Conservation (phyloP, 2,797 vertebrate genomes). For the Notolepis coatsorum region DNA sequence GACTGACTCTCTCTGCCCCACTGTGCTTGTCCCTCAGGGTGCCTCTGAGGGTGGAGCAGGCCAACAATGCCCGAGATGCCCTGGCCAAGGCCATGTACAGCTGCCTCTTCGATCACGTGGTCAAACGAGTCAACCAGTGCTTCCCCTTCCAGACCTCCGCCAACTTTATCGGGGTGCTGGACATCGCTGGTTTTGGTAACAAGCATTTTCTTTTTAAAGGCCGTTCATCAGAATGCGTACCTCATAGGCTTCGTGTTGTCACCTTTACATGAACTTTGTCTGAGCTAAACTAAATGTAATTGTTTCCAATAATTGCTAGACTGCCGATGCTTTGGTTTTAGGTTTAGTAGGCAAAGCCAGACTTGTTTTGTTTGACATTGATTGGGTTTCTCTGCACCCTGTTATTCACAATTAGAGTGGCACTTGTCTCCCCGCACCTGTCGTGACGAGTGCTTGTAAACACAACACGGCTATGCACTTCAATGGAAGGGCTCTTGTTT, state of each 20-base stretch:
- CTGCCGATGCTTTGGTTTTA: no score
- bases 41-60: constrained; percentile 98
- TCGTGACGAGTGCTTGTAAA: not conserved
- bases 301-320: no score
- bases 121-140: constrained; percentile 97
- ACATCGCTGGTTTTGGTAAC: constrained; percentile 98
- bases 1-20: constrained; percentile 65
- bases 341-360: not conserved
- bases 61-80: constrained; percentile 96
- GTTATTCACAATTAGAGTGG: not conserved
- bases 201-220: not conserved
- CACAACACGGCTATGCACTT: constrained; percentile 16
- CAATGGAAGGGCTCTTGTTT: constrained; percentile 30
- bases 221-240: not conserved
- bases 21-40: constrained; percentile 83
- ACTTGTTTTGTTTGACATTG: not conserved
- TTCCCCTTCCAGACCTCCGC: constrained; percentile 95
- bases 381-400: not conserved
- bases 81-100: constrained; percentile 97
- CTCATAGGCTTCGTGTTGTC: not conserved
- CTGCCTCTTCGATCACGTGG: constrained; percentile 97
- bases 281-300: no score
- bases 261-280: no score
- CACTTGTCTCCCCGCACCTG: not conserved
- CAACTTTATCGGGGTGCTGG: constrained; percentile 96